These are phyloP conservation scores for Myrmophylax atrothorax DNA, from an alignment of 2,113 vertebrate genomes.

Conservation along the genomic window DNA sequence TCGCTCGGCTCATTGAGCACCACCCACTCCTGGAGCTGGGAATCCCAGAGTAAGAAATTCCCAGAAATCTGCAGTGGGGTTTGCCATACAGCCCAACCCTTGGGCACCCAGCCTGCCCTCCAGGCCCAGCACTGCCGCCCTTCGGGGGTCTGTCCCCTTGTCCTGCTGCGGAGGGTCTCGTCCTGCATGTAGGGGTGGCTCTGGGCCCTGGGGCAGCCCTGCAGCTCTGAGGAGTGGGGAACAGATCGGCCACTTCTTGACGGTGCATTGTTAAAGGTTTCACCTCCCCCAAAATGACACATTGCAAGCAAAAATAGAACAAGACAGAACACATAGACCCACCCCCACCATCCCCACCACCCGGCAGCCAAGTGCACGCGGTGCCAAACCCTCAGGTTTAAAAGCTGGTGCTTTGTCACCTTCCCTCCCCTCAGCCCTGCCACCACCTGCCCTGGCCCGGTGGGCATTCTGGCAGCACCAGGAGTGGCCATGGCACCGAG, in stretches of 20 bases:
- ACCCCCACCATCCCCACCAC: conserved; percentile 55
- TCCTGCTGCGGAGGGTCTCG: not conserved
- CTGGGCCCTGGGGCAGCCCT: not conserved
- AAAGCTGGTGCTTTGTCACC: not conserved
- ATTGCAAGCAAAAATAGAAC: conserved; percentile 63
- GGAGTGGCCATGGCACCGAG: accelerated
- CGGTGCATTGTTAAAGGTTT: conserved; percentile 59
- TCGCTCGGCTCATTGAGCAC: not conserved
- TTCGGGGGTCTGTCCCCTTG: not conserved
- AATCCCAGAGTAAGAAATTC: not conserved
- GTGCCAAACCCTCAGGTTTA: conserved; percentile 15
- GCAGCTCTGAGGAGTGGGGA: not conserved
- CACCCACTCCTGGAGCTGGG: not conserved
- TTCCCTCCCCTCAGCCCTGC: not conserved
- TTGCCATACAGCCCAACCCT: accelerated
- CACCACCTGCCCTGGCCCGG: not conserved
- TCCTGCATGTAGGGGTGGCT: accelerated
- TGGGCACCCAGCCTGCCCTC: accelerated
- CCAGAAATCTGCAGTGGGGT: not conserved
- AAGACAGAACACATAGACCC: conserved; percentile 69
- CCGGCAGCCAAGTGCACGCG: conserved; percentile 4
- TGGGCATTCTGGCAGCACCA: accelerated
- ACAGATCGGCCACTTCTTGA: conserved; percentile 16
- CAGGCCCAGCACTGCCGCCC: not conserved
- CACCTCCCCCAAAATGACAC: conserved; percentile 69